phyloP scores from a whole-genome alignment of 1,140 invertebrate species.

The Drosophila nigromelanica region DNA sequence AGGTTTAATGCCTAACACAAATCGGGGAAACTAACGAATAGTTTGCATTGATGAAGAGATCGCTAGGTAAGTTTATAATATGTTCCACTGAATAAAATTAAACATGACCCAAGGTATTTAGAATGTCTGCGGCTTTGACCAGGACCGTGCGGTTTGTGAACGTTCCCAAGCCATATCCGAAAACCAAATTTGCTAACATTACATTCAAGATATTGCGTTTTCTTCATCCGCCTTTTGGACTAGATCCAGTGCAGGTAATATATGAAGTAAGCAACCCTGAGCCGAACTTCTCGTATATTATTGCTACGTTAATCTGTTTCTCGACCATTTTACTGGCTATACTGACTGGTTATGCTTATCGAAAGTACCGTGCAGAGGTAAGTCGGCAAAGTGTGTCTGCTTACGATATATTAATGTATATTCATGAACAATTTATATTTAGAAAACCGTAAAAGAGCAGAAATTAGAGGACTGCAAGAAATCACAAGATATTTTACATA shows the following conservation, averaged over 20 bases:
- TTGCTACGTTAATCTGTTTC: neutral
- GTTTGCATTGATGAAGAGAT: neutral
- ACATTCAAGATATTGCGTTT: slow-evolving; percentile 1
- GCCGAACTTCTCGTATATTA: neutral
- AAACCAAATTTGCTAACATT: neutral
- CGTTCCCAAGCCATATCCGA: neutral
- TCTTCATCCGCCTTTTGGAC: neutral
- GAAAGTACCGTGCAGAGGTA: neutral
- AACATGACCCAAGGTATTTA: neutral
- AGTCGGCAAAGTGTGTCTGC: neutral
- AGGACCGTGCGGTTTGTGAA: neutral
- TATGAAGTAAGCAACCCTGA: neutral
- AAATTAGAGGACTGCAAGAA: neutral
- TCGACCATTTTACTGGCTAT: neutral
- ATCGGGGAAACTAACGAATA: neutral
- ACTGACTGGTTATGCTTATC: neutral
- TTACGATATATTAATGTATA: neutral
- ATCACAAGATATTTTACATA: neutral
- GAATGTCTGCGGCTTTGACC: neutral
- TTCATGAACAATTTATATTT: neutral
- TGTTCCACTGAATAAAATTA: neutral
- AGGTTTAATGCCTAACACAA: neutral
- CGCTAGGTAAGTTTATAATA: neutral
- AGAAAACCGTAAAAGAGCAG: neutral
- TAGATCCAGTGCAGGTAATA: neutral